Percentiles rank a stretch among this genome's conserved stretches.
Evolutionary conservation across 2,888 invertebrate species (phyloP).

Genomic region (Eurytoma californica): DNA sequence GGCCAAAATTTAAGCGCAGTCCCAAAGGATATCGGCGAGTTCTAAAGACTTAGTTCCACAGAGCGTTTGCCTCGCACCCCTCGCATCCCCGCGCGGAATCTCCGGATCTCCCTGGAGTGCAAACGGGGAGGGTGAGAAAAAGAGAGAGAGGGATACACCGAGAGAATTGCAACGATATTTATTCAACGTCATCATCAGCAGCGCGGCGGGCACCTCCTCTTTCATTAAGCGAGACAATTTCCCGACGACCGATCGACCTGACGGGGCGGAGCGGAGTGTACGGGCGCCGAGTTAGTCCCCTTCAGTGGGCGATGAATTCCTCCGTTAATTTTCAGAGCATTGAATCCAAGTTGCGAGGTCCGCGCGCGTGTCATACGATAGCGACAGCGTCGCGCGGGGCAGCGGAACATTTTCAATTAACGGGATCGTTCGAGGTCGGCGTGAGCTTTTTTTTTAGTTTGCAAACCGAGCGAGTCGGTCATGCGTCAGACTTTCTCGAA

Average conservation of each 20-base stretch:
- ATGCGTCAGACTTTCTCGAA: slow-evolving; percentile 8
- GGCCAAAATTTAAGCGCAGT: slow-evolving; percentile 17
- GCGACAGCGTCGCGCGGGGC: not conserved
- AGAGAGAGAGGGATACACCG: not conserved
- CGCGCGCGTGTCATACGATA: not conserved
- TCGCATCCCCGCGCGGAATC: not conserved
- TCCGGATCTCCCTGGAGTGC: no score
- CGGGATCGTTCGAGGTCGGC: slow-evolving; percentile 3
- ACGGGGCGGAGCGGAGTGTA: not conserved
- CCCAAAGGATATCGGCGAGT: slow-evolving; percentile 2
- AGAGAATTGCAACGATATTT: slow-evolving; percentile 31
- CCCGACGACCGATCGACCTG: not conserved
- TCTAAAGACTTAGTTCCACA: slow-evolving; percentile 20
- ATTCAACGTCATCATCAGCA: slow-evolving; percentile 15
- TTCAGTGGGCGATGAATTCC: not conserved
- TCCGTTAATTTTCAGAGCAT: slow-evolving; percentile 25
- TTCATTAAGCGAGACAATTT: slow-evolving; percentile 36
- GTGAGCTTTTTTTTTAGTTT: slow-evolving; percentile 7
- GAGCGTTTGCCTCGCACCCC: not conserved
- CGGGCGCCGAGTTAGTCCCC: not conserved
- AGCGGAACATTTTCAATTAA: slow-evolving; percentile 30
- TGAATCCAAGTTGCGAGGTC: slow-evolving; percentile 22
- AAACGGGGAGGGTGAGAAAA: not conserved
- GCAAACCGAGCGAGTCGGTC: not conserved
- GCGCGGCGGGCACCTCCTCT: not conserved